These are phyloP conservation scores for Dermatemys mawii DNA, from an alignment of 2,113 vertebrate species.

Conservation along the genomic window DNA sequence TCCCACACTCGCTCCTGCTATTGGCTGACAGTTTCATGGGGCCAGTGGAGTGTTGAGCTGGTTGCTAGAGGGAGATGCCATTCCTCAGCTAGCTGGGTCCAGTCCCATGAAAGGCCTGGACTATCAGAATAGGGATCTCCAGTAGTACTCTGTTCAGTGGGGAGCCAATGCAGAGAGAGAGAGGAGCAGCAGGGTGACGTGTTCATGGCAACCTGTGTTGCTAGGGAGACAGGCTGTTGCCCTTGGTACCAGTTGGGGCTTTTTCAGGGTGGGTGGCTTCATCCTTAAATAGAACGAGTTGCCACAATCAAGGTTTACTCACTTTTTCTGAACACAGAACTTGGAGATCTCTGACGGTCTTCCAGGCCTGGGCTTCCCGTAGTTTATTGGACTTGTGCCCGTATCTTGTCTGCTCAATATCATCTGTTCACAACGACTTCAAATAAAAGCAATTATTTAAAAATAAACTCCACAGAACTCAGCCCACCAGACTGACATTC, in stretches of 20 bases:
- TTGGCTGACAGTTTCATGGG: not conserved
- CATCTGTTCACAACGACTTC: not conserved
- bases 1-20: not conserved
- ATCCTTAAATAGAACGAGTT: not conserved
- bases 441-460: slow-evolving; percentile 41
- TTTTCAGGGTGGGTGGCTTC: not conserved
- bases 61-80: not conserved
- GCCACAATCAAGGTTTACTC: not conserved
- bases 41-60: not conserved
- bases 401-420: not conserved
- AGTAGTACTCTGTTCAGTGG: not conserved
- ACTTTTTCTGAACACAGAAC: not conserved
- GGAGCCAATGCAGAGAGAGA: not conserved
- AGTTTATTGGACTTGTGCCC: not conserved
- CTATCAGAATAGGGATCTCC: not conserved
- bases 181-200: not conserved
- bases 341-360: not conserved
- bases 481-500: not conserved
- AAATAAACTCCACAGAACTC: slow-evolving; percentile 14
- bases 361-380: not conserved
- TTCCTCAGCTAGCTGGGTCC: not conserved
- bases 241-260: not conserved
- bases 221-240: not conserved
- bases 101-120: not conserved
- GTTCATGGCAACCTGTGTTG: not conserved